phyloP scores from a whole-genome alignment of 1,140 invertebrate genomes.

The Drosophila sproati region DNA sequence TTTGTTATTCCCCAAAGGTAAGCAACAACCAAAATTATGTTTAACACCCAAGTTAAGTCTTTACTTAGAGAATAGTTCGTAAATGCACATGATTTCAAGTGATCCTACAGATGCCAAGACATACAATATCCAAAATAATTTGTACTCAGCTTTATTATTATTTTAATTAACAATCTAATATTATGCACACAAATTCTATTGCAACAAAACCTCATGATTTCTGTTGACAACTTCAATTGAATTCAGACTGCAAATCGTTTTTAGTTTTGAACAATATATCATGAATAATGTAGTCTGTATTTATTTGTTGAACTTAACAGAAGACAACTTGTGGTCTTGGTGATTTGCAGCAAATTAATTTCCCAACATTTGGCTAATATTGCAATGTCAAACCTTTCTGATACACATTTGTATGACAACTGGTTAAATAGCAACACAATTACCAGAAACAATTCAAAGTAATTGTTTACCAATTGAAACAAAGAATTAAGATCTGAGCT shows the following conservation, averaged over 20 bases:
- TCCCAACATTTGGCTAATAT: constrained; percentile 3
- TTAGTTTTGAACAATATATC: constrained; percentile 8
- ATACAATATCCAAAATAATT: too few species aligned
- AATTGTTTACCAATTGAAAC: too few species aligned
- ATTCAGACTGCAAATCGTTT: neutral
- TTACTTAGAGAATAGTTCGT: neutral
- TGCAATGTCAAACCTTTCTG: neutral
- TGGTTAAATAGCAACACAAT: too few species aligned
- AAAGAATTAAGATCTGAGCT: too few species aligned
- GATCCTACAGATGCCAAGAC: neutral
- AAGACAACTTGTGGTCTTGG: constrained; percentile 17
- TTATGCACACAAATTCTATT: neutral
- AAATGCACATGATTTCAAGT: neutral
- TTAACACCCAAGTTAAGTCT: constrained; percentile 6
- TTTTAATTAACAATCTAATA: neutral
- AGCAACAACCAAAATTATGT: constrained; percentile 27
- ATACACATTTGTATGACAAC: neutral
- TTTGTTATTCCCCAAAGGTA: constrained; percentile 61
- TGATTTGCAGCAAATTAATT: constrained; percentile 17
- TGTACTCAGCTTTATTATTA: too few species aligned
- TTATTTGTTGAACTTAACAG: constrained; percentile 2
- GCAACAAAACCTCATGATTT: neutral
- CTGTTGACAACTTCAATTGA: neutral
- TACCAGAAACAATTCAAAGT: too few species aligned
- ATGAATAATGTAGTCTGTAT: constrained; percentile 11